Percentiles rank a stretch among this genome's conserved stretches.
These are phyloP conservation scores for Pocillopora grandis DNA, from an alignment of 92 coral and sea anemone species.

Conservation along the genomic window DNA sequence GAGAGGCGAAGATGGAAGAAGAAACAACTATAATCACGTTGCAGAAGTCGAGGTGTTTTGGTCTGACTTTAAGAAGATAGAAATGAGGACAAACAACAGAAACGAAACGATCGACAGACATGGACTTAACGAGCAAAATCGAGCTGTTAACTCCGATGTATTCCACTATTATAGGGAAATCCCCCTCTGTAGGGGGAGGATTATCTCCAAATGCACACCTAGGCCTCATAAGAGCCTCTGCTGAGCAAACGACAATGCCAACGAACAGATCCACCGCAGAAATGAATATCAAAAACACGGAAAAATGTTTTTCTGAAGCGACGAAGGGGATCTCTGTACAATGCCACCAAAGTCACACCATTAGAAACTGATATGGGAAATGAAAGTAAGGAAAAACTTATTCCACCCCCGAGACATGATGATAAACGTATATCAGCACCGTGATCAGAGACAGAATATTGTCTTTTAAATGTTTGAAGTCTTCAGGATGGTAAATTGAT, in stretches of 20 bases:
- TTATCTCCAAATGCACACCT: neutral
- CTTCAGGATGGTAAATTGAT: no score
- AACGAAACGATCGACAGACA: constrained; percentile 26
- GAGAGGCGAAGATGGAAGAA: constrained; percentile 8
- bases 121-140: constrained; percentile 1
- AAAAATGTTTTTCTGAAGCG: constrained; percentile 14
- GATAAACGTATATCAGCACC: neutral
- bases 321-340: constrained; percentile 11
- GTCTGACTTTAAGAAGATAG: constrained; percentile 4
- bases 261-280: constrained; percentile 2
- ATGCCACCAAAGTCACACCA: neutral
- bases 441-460: no score
- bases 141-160: constrained; percentile 27
- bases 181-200: neutral
- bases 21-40: neutral
- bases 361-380: neutral
- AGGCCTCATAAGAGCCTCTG: neutral
- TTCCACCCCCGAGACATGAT: constrained; percentile 4
- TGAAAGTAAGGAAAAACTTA: neutral
- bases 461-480: no score
- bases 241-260: neutral
- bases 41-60: neutral
- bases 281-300: neutral
- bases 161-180: neutral
- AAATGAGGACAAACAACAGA: constrained; percentile 17